These are phyloP conservation scores for Suricata suricatta DNA, from an alignment of 2,113 vertebrate genomes.

Conservation along the genomic window DNA sequence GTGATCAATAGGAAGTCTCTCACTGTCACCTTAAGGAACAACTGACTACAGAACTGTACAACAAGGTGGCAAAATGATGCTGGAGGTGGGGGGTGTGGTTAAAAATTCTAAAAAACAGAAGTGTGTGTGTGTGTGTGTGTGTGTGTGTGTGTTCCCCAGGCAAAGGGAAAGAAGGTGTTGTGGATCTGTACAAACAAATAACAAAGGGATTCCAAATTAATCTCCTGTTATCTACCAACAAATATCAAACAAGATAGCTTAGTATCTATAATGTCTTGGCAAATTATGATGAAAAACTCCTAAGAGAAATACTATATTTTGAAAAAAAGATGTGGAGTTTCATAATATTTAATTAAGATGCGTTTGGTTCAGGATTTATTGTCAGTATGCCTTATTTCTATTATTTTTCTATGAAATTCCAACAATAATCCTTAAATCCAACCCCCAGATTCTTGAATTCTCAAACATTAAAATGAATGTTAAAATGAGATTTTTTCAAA, in stretches of 20 bases:
- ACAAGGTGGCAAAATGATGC: background rate
- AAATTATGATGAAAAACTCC: background rate
- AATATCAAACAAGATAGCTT: constrained; percentile 15
- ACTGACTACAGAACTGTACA: background rate
- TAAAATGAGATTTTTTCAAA: background rate
- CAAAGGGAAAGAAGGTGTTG: background rate
- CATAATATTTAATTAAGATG: constrained; percentile 38
- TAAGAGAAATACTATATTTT: background rate
- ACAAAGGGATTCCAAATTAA: background rate
- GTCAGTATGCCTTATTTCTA: background rate
- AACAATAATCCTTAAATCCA: background rate
- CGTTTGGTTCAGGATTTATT: background rate
- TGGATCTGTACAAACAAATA: background rate
- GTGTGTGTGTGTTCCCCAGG: background rate
- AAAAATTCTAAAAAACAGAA: background rate
- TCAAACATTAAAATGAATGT: constrained; percentile 33
- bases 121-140: background rate
- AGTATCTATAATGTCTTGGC: constrained; percentile 17
- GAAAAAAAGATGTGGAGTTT: background rate
- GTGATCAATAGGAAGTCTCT: constrained; percentile 38
- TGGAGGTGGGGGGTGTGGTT: background rate
- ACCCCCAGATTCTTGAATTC: background rate
- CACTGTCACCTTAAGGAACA: constrained; percentile 25
- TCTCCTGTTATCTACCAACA: background rate
- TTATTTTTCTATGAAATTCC: background rate